phyloP scores from a whole-genome alignment of 2,113 vertebrate genomes.

The Zosterops japonicus region DNA sequence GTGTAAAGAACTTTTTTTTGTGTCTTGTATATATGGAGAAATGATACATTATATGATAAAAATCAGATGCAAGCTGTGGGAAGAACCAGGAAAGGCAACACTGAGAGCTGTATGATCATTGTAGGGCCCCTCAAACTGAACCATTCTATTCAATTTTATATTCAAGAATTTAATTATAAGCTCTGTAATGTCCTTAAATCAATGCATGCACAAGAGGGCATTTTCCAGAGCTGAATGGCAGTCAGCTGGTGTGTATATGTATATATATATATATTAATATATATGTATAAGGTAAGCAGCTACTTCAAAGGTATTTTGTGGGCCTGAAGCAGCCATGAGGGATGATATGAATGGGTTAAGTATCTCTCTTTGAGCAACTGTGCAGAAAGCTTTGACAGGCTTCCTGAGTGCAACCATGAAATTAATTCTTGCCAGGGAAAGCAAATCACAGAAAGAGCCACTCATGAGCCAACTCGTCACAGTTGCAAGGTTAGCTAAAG shows the following conservation, averaged over 20 bases:
- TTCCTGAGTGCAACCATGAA: not conserved
- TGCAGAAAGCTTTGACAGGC: not conserved
- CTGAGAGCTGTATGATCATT: not conserved
- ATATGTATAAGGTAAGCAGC: not conserved
- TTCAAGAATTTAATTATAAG: not conserved
- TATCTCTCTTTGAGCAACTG: not conserved
- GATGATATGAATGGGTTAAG: not conserved
- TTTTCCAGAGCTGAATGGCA: not conserved
- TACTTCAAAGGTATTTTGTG: not conserved
- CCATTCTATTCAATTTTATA: not conserved
- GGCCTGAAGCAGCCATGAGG: not conserved
- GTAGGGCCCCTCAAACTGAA: not conserved
- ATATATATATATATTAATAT: not conserved
- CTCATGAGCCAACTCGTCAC: not conserved
- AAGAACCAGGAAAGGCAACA: not conserved
- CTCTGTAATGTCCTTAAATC: not conserved
- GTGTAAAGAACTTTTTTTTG: not conserved
- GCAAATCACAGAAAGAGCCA: not conserved
- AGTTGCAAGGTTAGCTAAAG: conserved; percentile 47
- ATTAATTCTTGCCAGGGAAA: conserved; percentile 32
- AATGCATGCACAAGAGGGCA: not conserved
- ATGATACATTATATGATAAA: not conserved
- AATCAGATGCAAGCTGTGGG: not conserved
- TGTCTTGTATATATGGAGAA: not conserved
- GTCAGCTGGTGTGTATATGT: not conserved